Conservation (phyloP, 2,797 vertebrate genomes). For the Spheniscus humboldti region DNA sequence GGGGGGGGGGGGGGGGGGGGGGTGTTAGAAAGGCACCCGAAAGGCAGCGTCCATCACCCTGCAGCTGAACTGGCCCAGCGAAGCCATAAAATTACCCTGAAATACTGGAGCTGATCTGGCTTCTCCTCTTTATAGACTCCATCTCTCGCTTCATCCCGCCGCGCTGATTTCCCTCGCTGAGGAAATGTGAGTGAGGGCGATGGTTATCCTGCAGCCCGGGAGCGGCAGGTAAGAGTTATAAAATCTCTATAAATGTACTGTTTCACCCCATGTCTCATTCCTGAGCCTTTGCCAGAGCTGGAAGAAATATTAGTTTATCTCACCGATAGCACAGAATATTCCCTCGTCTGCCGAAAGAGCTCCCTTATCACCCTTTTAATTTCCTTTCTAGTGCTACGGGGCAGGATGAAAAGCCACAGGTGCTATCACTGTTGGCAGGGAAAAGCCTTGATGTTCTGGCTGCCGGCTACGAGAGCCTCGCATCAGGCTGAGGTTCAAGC, state of each 20-base stretch:
- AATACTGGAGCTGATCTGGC: background rate
- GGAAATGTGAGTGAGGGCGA: fast-evolving
- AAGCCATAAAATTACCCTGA: background rate
- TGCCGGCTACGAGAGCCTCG: fast-evolving
- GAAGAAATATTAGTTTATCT: constrained; percentile 17
- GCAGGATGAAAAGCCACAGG: background rate
- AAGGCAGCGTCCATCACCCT: fast-evolving
- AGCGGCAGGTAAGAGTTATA: background rate
- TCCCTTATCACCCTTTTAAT: constrained; percentile 49
- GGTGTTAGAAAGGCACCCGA: background rate
- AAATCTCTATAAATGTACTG: background rate
- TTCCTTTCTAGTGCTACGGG: constrained; percentile 19
- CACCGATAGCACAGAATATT: background rate
- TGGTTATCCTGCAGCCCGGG: background rate
- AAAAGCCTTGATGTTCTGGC: background rate
- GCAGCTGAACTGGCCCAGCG: background rate
- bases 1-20: fast-evolving
- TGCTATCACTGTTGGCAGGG: background rate
- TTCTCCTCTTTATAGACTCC: background rate
- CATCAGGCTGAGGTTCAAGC: background rate
- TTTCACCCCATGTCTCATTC: background rate
- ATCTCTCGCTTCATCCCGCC: background rate
- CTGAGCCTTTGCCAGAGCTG: background rate
- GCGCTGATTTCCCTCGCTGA: fast-evolving
- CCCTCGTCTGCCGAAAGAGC: background rate